Evolutionary conservation across 1,140 invertebrate species (phyloP).

Genomic region (Cotesia glomerata): DNA sequence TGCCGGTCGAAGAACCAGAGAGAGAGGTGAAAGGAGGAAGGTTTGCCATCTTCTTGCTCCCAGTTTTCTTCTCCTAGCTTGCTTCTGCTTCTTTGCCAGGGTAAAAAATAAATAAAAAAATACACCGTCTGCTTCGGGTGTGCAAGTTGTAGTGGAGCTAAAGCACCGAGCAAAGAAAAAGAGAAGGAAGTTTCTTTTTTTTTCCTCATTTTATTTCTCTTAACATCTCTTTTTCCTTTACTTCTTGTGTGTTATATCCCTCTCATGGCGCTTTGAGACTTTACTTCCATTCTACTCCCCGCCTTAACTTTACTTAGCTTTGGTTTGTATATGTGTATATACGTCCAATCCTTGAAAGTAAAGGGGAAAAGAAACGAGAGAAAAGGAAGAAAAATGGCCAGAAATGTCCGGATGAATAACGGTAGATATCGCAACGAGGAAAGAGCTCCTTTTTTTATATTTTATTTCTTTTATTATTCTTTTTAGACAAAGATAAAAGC

Average conservation of each 20-base stretch:
- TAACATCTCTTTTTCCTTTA: slow-evolving; percentile 15
- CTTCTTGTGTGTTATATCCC: not conserved
- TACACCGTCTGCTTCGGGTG: slow-evolving; percentile 12
- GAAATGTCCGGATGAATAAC: slow-evolving; percentile 29
- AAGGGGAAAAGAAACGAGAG: slow-evolving; percentile 4
- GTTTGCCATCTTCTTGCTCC: not conserved
- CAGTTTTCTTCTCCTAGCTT: no score
- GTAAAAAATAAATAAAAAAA: slow-evolving; percentile 29
- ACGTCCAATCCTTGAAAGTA: not conserved
- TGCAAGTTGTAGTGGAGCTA: slow-evolving; percentile 11
- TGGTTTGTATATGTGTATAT: not conserved
- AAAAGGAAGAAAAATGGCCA: slow-evolving; percentile 32
- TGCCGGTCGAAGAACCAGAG: slow-evolving; percentile 26
- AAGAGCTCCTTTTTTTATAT: slow-evolving; percentile 2
- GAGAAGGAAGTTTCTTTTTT: not conserved
- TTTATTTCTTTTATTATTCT: slow-evolving; percentile 4
- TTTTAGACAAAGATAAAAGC: slow-evolving; percentile 5
- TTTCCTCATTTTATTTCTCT: not conserved
- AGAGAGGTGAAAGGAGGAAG: slow-evolving; percentile 27
- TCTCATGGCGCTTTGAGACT: no score
- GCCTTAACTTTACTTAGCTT: not conserved
- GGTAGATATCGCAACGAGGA: slow-evolving; percentile 28
- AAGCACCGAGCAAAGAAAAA: slow-evolving; percentile 4
- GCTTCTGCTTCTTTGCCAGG: slow-evolving; percentile 1
- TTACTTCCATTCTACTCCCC: no score